phyloP scores from a whole-genome alignment of 2,113 vertebrate species.

The Gila orcuttii region DNA sequence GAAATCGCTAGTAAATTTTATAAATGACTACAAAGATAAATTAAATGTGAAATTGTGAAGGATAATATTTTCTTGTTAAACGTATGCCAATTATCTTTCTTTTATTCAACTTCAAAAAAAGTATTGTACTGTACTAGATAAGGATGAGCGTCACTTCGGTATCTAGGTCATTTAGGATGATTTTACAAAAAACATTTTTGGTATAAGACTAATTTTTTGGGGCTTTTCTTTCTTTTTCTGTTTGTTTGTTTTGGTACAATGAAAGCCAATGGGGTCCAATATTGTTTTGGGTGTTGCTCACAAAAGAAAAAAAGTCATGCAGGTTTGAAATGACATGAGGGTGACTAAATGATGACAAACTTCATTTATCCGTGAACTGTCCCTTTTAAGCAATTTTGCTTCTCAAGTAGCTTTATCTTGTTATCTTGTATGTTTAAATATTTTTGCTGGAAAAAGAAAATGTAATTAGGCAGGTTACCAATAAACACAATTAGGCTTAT shows the following conservation, averaged over 20 bases:
- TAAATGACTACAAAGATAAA: too few relatives aligned
- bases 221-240: background rate
- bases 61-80: too few relatives aligned
- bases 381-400: background rate
- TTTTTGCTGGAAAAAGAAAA: background rate
- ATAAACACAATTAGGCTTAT: conserved; percentile 77
- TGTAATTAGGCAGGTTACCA: conserved; percentile 53
- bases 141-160: background rate
- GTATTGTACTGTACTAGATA: background rate
- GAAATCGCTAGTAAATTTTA: too few relatives aligned
- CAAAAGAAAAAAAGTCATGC: background rate
- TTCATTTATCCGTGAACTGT: background rate
- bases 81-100: too few relatives aligned
- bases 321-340: background rate
- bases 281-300: background rate
- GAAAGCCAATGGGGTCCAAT: background rate
- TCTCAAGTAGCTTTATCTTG: background rate
- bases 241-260: background rate
- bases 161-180: background rate
- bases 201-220: too few relatives aligned
- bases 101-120: too few relatives aligned
- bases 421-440: background rate
- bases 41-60: too few relatives aligned
- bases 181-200: background rate
- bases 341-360: too few relatives aligned